Evolutionary conservation across 2,888 invertebrate genomes (phyloP).

Genomic region (Aphodius sticticus): DNA sequence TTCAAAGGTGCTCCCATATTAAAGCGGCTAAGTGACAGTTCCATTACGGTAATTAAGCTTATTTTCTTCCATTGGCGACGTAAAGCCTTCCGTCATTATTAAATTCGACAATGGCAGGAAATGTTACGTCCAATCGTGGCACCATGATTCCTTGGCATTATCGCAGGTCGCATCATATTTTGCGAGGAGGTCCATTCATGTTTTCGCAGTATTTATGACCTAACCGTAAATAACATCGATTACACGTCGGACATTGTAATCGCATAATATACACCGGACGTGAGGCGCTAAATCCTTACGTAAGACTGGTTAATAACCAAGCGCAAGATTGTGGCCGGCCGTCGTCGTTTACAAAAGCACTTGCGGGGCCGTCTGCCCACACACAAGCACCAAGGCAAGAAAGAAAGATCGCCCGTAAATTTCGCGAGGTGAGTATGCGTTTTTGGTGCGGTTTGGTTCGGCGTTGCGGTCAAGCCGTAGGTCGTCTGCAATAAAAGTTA

Average conservation of each 20-base stretch:
- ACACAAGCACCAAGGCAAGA: background rate
- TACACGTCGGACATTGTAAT: background rate
- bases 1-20: no score
- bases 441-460: background rate
- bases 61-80: no score
- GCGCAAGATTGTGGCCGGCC: background rate
- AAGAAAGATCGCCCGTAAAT: background rate
- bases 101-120: background rate
- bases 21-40: no score
- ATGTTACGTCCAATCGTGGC: background rate
- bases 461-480: background rate
- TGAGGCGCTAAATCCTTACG: background rate
- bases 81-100: no score
- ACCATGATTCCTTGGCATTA: background rate
- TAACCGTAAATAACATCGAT: background rate
- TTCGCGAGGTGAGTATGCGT: background rate
- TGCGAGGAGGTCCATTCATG: background rate
- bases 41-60: no score
- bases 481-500: constrained; percentile 12
- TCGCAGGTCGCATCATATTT: background rate
- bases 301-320: background rate
- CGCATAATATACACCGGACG: background rate
- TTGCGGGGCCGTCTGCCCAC: background rate
- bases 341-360: no score
- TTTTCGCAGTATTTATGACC: background rate